Evolutionary conservation across 2,113 vertebrate genomes (phyloP).

Genomic region (Uria lomvia): DNA sequence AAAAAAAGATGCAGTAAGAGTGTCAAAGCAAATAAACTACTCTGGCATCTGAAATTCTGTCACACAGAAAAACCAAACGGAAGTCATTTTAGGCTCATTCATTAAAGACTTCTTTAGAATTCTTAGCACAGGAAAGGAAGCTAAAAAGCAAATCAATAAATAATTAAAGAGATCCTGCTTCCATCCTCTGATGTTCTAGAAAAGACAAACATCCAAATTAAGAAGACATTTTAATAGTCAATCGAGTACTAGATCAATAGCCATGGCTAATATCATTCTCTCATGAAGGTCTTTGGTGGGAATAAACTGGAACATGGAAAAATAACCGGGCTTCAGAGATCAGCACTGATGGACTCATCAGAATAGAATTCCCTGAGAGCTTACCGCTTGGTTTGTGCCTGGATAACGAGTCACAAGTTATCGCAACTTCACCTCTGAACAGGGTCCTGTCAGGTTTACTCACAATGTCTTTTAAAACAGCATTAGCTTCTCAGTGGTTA

Average conservation of each 20-base stretch:
- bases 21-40: constrained; percentile 25
- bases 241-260: neutral
- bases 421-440: neutral
- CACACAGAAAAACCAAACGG: neutral
- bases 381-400: neutral
- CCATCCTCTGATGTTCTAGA: neutral
- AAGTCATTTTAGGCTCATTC: neutral
- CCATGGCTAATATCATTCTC: rapidly evolving
- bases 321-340: neutral
- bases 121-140: neutral
- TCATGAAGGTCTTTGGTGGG: neutral
- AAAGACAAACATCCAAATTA: neutral
- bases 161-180: neutral
- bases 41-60: neutral
- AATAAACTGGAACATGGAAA: neutral
- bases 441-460: neutral
- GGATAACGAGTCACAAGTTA: neutral
- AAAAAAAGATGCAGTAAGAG: neutral
- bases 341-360: neutral
- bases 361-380: neutral
- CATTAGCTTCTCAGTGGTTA: neutral
- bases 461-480: neutral
- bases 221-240: neutral
- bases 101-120: neutral
- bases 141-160: neutral